These are phyloP conservation scores for Mythimna loreyi DNA, from an alignment of 2,888 invertebrate species.

Conservation along the genomic window DNA sequence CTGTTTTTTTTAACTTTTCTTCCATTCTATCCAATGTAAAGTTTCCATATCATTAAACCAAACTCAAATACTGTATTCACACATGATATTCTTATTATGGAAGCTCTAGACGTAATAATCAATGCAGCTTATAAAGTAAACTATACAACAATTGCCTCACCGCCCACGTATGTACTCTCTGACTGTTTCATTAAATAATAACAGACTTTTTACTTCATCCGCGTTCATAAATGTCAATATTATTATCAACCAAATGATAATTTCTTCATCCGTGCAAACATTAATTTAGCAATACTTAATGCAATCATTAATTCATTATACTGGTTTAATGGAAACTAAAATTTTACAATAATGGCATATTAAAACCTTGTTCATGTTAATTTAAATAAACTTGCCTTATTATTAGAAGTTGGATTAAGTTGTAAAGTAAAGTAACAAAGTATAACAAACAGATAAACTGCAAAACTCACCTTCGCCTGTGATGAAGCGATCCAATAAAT, in stretches of 20 bases:
- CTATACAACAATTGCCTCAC: conserved; percentile 59
- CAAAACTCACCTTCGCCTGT: conserved; percentile 80
- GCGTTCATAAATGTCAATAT: conserved; percentile 63
- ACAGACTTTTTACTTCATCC: conserved; percentile 57
- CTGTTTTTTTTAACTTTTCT: neutral
- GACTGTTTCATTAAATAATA: conserved; percentile 60
- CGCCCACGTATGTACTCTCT: conserved; percentile 59
- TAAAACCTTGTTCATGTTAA: conserved; percentile 5
- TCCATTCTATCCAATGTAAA: neutral
- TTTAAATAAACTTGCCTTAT: neutral
- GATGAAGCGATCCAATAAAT: conserved; percentile 87
- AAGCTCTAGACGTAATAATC: conserved; percentile 44
- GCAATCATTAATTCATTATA: conserved; percentile 44
- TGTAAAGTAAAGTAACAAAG: conserved; percentile 6
- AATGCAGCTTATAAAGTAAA: conserved; percentile 57
- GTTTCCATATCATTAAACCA: conserved; percentile 1
- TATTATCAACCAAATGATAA: conserved; percentile 56
- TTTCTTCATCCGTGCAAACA: conserved; percentile 55
- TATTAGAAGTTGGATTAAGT: conserved; percentile 7
- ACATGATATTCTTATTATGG: conserved; percentile 30
- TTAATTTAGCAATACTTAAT: conserved; percentile 53
- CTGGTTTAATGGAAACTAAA: conserved; percentile 43
- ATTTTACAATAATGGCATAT: conserved; percentile 29
- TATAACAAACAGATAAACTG: conserved; percentile 30
- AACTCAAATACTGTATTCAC: conserved; percentile 17